Percentiles rank a stretch among this genome's conserved stretches.
Evolutionary conservation across 2,113 vertebrate species (phyloP).

Genomic region (Megaleporinus macrocephalus): DNA sequence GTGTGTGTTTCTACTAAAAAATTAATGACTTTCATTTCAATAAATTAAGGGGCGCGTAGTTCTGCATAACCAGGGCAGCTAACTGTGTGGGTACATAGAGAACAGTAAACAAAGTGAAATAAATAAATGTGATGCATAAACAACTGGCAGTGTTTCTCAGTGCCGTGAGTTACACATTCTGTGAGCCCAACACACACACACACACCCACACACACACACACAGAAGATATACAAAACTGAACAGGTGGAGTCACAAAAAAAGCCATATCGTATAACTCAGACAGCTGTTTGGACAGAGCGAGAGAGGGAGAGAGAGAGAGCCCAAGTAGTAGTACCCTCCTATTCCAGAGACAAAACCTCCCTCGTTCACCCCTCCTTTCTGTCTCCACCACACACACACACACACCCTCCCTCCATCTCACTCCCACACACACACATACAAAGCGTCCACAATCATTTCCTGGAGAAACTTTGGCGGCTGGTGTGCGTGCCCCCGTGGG

Average conservation of each 20-base stretch:
- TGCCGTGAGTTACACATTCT: too few relatives aligned
- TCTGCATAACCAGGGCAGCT: too few relatives aligned
- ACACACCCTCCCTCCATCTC: slow-evolving; percentile 3
- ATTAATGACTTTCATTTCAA: too few relatives aligned
- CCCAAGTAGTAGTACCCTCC: not conserved
- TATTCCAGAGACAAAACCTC: slow-evolving; percentile 28
- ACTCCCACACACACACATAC: slow-evolving; percentile 3
- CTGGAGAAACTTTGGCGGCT: not conserved
- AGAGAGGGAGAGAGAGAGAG: slow-evolving; percentile 32
- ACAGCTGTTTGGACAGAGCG: slow-evolving; percentile 60
- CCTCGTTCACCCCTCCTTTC: not conserved
- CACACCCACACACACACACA: too few relatives aligned
- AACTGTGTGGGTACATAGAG: too few relatives aligned
- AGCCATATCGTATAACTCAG: slow-evolving; percentile 54
- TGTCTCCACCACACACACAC: not conserved
- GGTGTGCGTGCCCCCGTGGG: not conserved
- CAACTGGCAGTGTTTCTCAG: too few relatives aligned
- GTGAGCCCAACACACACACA: too few relatives aligned
- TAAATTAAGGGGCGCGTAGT: too few relatives aligned
- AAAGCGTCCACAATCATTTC: slow-evolving; percentile 6
- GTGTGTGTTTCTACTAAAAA: too few relatives aligned
- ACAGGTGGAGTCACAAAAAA: slow-evolving; percentile 50
- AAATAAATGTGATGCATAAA: too few relatives aligned
- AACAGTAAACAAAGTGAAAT: too few relatives aligned
- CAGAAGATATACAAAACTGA: slow-evolving; percentile 43